Evolutionary conservation across 2,888 invertebrate species (phyloP).

Genomic region (Carabus problematicus): DNA sequence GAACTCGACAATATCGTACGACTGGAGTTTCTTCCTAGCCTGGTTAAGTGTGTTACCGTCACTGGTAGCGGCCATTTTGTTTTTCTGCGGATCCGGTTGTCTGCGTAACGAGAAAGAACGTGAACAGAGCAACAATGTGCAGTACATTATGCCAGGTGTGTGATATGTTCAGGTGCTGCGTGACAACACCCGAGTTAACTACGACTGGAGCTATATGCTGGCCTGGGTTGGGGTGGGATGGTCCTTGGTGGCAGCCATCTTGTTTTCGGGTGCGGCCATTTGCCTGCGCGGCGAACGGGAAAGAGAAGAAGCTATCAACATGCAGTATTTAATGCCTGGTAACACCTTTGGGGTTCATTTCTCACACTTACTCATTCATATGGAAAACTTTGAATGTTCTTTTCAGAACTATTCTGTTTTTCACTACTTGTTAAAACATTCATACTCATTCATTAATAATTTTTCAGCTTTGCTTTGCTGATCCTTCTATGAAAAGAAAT

Average conservation of each 20-base stretch:
- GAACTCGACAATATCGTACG: conserved; percentile 76
- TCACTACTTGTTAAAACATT: neutral
- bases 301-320: conserved; percentile 94
- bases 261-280: conserved; percentile 93
- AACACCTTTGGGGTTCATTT: conserved; percentile 58
- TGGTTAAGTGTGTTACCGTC: conserved; percentile 83
- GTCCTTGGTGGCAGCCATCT: conserved; percentile 88
- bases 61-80: conserved; percentile 76
- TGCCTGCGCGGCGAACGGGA: conserved; percentile 93
- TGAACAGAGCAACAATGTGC: conserved; percentile 79
- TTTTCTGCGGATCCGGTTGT: conserved; percentile 82
- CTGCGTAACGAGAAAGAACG: conserved; percentile 77
- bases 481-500: conserved; percentile 8
- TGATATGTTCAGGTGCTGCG: conserved; percentile 74
- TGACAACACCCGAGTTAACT: conserved; percentile 84
- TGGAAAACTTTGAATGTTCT: neutral
- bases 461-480: conserved; percentile 31
- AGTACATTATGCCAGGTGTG: conserved; percentile 88
- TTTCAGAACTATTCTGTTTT: neutral
- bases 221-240: conserved; percentile 97
- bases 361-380: neutral
- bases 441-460: conserved; percentile 27
- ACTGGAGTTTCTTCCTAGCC: conserved; percentile 86
- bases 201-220: conserved; percentile 97
- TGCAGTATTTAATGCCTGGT: conserved; percentile 98